phyloP scores from a whole-genome alignment of 1,140 invertebrate genomes.

The Macrotrachela quadricornifera region DNA sequence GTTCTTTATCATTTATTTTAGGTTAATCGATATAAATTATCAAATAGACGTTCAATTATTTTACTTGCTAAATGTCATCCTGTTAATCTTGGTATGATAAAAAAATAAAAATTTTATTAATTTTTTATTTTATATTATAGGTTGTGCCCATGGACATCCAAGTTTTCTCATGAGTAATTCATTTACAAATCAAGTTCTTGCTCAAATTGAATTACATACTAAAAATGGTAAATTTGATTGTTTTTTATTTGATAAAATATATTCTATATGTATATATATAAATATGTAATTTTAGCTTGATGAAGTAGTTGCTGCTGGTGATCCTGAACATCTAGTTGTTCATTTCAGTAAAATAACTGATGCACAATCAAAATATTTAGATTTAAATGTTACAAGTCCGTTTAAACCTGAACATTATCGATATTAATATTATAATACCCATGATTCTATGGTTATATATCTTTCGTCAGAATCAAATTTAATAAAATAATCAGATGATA shows the following conservation, averaged over 20 bases:
- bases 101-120: too few species aligned
- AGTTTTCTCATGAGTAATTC: slow-evolving; percentile 99
- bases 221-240: slow-evolving; percentile 45
- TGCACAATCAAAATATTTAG: slow-evolving; percentile 73
- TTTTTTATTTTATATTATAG: slow-evolving; percentile 21
- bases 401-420: slow-evolving; percentile 93
- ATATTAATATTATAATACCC: too few species aligned
- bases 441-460: too few species aligned
- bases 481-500: too few species aligned
- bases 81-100: slow-evolving; percentile 54
- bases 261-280: too few species aligned
- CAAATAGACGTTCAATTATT: slow-evolving; percentile 77
- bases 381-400: slow-evolving; percentile 63
- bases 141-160: slow-evolving; percentile 92
- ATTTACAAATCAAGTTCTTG: slow-evolving; percentile 86
- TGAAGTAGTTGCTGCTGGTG: slow-evolving; percentile 87
- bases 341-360: slow-evolving; percentile 73
- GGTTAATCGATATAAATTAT: slow-evolving; percentile 63
- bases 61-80: slow-evolving; percentile 81
- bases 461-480: too few species aligned
- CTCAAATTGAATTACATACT: slow-evolving; percentile 86
- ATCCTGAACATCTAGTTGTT: slow-evolving; percentile 84
- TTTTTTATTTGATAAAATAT: slow-evolving; percentile 77
- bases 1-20: too few species aligned
- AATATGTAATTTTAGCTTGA: too few species aligned